Evolutionary conservation across 2,888 invertebrate genomes (phyloP).

Genomic region (Onthophagus sagittarius): DNA sequence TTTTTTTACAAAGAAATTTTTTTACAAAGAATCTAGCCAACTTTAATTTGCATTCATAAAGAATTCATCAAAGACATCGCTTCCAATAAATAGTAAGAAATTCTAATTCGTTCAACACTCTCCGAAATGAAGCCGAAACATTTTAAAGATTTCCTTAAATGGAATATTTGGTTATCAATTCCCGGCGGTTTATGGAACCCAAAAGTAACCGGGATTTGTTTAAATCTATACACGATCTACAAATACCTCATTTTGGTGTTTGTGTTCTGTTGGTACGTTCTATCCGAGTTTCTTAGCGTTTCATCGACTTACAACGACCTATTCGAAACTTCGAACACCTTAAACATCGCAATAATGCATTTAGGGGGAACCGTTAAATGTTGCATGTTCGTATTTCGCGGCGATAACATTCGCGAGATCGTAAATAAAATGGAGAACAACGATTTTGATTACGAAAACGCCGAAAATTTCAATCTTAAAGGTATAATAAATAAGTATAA

Average conservation of each 20-base stretch:
- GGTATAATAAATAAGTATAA: slow-evolving; percentile 31
- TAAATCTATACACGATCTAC: neutral
- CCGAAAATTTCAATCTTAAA: slow-evolving; percentile 30
- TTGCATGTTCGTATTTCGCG: slow-evolving; percentile 21
- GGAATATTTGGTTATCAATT: neutral
- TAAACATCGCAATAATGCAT: neutral
- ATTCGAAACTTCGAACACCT: neutral
- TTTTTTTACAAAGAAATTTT: no score
- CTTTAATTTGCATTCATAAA: no score
- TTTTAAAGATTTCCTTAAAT: neutral
- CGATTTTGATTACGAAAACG: slow-evolving; percentile 33
- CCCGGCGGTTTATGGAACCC: neutral
- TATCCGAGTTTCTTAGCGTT: neutral
- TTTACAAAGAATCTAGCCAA: no score
- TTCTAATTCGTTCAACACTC: neutral
- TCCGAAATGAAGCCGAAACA: neutral
- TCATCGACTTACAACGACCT: neutral
- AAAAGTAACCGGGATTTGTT: neutral
- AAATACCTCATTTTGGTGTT: neutral
- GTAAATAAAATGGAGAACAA: slow-evolving; percentile 34
- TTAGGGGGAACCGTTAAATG: neutral
- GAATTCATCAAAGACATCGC: no score
- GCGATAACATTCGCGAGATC: slow-evolving; percentile 29
- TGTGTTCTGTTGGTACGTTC: neutral
- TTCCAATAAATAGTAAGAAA: neutral